Conservation (phyloP, 2,888 invertebrate species). For the Onthophagus sagittarius region DNA sequence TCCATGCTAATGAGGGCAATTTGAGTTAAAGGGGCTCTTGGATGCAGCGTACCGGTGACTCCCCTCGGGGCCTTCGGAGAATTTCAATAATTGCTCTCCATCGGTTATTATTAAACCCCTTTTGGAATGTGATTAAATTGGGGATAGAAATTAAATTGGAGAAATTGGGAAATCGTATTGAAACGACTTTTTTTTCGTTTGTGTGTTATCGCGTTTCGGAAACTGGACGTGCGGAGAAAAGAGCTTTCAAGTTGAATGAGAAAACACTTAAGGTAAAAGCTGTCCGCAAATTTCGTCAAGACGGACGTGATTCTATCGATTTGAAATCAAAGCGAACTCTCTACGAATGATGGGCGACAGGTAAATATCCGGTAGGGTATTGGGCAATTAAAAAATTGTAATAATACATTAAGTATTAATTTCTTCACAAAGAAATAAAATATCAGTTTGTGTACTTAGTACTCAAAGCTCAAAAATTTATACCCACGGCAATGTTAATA, state of each 20-base stretch:
- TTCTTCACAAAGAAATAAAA: too few relatives aligned
- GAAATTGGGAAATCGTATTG: too few relatives aligned
- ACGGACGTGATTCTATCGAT: not conserved
- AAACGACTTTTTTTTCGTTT: too few relatives aligned
- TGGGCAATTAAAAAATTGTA: too few relatives aligned
- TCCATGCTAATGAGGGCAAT: constrained; percentile 31
- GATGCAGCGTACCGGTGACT: constrained; percentile 20
- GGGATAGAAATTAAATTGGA: not conserved
- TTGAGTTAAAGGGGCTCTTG: constrained; percentile 26
- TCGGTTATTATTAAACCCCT: constrained; percentile 30
- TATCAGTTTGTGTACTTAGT: too few relatives aligned
- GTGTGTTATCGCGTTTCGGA: not conserved
- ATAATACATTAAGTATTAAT: too few relatives aligned
- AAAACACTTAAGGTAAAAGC: constrained; percentile 12
- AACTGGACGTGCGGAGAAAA: constrained; percentile 17
- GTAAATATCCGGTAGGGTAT: too few relatives aligned
- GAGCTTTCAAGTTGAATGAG: constrained; percentile 14
- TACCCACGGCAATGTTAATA: too few relatives aligned
- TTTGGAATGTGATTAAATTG: constrained; percentile 23
- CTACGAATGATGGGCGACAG: too few relatives aligned
- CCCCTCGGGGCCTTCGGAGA: constrained; percentile 26
- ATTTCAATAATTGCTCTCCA: constrained; percentile 31
- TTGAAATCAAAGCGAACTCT: not conserved
- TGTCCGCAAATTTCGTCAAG: constrained; percentile 9
- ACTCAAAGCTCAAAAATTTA: too few relatives aligned